Base-by-base conservation (phyloP, 2,113 vertebrate genomes). In the Ptychochromis oligacanthus region DNA sequence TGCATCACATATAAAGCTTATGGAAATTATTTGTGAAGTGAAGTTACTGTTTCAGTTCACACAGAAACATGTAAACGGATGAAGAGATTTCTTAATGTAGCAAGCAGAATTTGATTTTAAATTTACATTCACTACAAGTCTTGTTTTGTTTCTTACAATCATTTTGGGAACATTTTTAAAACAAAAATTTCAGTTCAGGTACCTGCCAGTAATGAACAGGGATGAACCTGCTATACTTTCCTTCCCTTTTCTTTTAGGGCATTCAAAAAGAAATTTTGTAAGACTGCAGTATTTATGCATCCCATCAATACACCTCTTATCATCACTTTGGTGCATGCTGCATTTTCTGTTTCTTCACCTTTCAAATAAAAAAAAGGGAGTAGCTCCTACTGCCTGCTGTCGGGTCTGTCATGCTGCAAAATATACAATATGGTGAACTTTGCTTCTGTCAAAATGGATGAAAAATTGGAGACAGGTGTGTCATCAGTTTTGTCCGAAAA, bases 291-390 rank as follows among this genome's bases (percentile, higher is more conserved):
- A 28, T 28, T 61, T 46, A 17, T 40, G 7, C 3, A 7, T 52
- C 64, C 64, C 8, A 46, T 46, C 20, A 22, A 10, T 9, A 56
- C 54, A 10, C 12, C 5, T 75, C 54, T 64, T 22, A 38, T 67
- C 6, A 3, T 38, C 34, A 56, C 12, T 75, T 4, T 0, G 13
- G 0, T 57, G 0, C 17, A 34, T 6, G 6, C 9, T 43, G 31
- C 14, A 56, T 65, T 56, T 11, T 22, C 14, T 80, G 2, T 0
- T 46, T 49, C 20, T 49, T 78, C 3, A 17, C 38, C 62, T 74
- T 74, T 4, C 1, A 75, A 24, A 57, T 36, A 5, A 67, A 31
- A 67, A 31, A 56, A 36, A 75, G 62, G 9, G 31, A 64, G 65
- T 5, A 14, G 11, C 57, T 74, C 38, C 0, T 11, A 13, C 52